Conservation (phyloP, 2,113 vertebrate genomes). For the Macquaria australasica region DNA sequence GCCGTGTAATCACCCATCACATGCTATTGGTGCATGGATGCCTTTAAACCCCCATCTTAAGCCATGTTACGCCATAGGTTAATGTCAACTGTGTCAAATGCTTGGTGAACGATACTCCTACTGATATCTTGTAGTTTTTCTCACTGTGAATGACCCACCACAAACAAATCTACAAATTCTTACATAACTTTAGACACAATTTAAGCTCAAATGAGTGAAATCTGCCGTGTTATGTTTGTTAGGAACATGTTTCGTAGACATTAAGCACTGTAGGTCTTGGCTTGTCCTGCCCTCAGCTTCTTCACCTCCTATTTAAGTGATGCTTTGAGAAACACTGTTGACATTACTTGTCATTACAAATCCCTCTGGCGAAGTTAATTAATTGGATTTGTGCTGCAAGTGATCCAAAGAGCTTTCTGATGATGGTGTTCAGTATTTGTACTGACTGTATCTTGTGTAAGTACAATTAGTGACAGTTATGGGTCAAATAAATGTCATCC, state of each 20-base stretch:
- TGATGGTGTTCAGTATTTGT: not conserved
- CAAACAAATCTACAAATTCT: not conserved
- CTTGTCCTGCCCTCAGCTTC: not conserved
- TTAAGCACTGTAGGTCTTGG: not conserved
- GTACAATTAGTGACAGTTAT: not conserved
- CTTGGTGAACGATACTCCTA: slow-evolving; percentile 34
- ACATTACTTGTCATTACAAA: slow-evolving; percentile 51
- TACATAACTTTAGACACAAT: not conserved
- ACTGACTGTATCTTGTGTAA: not conserved
- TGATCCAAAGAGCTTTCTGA: slow-evolving; percentile 9
- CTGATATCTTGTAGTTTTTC: slow-evolving; percentile 15
- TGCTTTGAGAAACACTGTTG: slow-evolving; percentile 21
- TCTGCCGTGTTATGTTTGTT: too few relatives aligned
- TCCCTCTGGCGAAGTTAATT: slow-evolving; percentile 61
- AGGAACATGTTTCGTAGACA: not conserved
- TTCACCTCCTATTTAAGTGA: slow-evolving; percentile 30
- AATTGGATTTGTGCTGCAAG: slow-evolving; percentile 53
- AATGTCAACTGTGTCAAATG: slow-evolving; percentile 59
- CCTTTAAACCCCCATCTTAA: slow-evolving; percentile 64
- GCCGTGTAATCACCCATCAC: slow-evolving; percentile 62
- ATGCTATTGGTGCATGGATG: slow-evolving; percentile 58
- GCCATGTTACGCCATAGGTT: slow-evolving; percentile 67
- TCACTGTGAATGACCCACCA: not conserved
- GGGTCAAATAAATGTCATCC: slow-evolving; percentile 34
- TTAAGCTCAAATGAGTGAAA: not conserved